Evolutionary conservation across 92 coral and sea anemone species (phyloP), one percentile per base, ranked within the genome.

Genomic region (Virgularia gustaviana): DNA sequence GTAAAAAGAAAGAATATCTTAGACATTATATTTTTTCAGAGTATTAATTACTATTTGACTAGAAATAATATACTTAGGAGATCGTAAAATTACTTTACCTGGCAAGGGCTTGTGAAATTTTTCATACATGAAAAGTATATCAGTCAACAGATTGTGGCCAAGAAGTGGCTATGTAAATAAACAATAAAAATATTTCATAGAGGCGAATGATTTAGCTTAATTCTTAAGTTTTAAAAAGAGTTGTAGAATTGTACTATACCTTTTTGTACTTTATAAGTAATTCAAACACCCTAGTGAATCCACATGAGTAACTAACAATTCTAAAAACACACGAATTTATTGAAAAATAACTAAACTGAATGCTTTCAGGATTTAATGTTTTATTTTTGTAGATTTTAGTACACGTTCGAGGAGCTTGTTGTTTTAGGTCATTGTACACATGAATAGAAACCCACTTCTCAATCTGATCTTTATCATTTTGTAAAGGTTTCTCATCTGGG

Each of bases 121-220:
- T 59, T 94, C 99, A 67, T 94, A 94, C 6, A 86, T 43, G 62
- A 94, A 85, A 49, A 94, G 30, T 70, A 94, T 51, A 41, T 94
- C 99, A 39, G 89, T 89, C 33, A 94, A 62, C 71, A 89, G 38
- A 79, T 92, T 94, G 77, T 94, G 99, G n/a, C 99, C 99, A 51
- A 94, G 77, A 10, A 94, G 63, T 43, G 99, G 99, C 99, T 94
- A 32, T 11, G 34, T 22, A 82, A 8, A 67, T 6, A 55, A 9
- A 23, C 23, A 47, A 16, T 54, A 9, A 7, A n/a, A n/a, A n/a
- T n/a, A n/a, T n/a, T n/a, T n/a, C n/a, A n/a, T n/a, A n/a, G n/a
- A n/a, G n/a, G n/a, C n/a, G 55, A 47, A 25, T 13, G 23, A 47
- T 16, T 4, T 4, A 47, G 23, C 22, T 2, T 2, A 2, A 16